Base-by-base conservation (phyloP, 1,140 invertebrate species). In the Megalonaias nervosa region DNA sequence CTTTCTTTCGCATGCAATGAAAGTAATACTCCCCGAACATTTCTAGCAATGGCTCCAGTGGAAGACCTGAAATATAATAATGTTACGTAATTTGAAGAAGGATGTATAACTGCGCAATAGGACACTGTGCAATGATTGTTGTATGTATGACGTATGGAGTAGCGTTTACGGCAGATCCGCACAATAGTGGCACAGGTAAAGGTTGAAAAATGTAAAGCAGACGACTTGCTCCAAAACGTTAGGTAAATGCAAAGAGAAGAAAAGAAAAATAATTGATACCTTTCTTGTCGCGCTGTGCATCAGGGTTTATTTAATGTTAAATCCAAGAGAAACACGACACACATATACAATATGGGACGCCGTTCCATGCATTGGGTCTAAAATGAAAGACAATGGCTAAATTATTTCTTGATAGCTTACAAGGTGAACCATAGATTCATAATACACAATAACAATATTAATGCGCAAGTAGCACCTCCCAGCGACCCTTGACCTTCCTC, bases 1-100 rank as follows among this genome's bases (percentile, higher is more conserved):
- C 83, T 75, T 75, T 76, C 16, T 76, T 72, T 26, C 71, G 60
- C 5, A 84, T 31, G 62, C 80, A 82, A 12, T 79, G 65, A 23
- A 85, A 80, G n/a, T 85, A 81, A 38, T 79, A 85, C 58, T 81
- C 83, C 17, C 85, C 85, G 58, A 85, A 60, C 80, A 85, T 77
- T 21, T 75, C 74, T 56, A 86, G 64, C 38, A 86, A 80, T 6
- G 79, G 67, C 26, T 85, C 85, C 58, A 71, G 55, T 19, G 81
- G 79, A 5, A 86, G 61, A 61, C 78, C 85, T 86, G 31, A 6
- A 74, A 72, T 56, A 55, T 38, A 12, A 68, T 23, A 19, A 71
- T 74, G 11, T 21, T n/a, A 31, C 0, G 2, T 1, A 31, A 2
- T 2, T 31, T 31, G 26, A 31, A 31, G 21, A 23, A 26, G 31